Evolutionary conservation across 2,113 vertebrate genomes (phyloP).

Genomic region (Ramphastos sulfuratus): DNA sequence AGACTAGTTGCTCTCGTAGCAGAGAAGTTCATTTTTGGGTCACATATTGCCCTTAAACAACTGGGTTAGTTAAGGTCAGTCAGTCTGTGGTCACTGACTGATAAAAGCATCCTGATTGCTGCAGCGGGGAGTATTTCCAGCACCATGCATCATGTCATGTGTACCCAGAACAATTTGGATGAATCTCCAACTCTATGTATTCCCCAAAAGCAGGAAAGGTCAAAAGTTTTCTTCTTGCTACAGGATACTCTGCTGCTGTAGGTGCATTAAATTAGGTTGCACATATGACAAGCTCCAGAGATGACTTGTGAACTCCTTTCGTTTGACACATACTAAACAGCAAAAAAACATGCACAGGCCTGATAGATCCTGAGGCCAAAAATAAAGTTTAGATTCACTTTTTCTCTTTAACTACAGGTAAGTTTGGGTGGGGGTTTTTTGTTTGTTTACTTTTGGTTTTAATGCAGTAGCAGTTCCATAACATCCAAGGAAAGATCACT

Average conservation of each 20-base stretch:
- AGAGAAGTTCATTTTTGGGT: constrained; percentile 63
- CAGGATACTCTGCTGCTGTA: constrained; percentile 34
- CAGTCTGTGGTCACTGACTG: constrained; percentile 28
- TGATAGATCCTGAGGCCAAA: constrained; percentile 30
- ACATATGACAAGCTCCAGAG: neutral
- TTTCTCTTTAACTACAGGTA: neutral
- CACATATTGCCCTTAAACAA: constrained; percentile 50
- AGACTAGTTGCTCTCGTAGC: constrained; percentile 16
- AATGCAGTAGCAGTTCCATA: neutral
- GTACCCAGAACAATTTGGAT: constrained; percentile 30
- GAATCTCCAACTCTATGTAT: constrained; percentile 1
- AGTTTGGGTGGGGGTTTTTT: neutral
- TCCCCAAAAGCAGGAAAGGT: constrained; percentile 54
- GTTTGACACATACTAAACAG: constrained; percentile 18
- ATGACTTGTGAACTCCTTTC: constrained; percentile 1
- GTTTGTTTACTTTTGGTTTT: neutral
- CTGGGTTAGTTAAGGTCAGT: constrained; percentile 63
- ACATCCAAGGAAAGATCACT: neutral
- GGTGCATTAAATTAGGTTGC: constrained; percentile 32
- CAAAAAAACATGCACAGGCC: neutral
- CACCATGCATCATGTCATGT: constrained; percentile 30
- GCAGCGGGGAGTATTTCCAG: constrained; percentile 12
- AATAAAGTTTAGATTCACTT: neutral
- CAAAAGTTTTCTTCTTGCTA: constrained; percentile 65
- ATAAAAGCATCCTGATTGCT: constrained; percentile 32